These are phyloP conservation scores for Pipistrellus pipistrellus DNA, from an alignment of 2,797 vertebrate species.

Conservation along the genomic window DNA sequence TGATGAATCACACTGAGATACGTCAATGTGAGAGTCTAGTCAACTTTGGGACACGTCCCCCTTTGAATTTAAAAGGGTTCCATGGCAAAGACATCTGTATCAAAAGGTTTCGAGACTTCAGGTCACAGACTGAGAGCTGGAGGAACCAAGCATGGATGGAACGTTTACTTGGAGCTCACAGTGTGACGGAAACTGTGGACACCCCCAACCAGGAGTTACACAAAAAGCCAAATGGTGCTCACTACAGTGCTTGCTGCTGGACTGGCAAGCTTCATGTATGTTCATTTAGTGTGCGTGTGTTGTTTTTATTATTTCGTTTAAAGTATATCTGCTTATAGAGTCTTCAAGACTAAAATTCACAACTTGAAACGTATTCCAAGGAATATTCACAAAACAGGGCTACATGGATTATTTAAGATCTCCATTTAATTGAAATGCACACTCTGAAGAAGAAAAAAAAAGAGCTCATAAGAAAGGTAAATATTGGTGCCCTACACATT, in stretches of 20 bases:
- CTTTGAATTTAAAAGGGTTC: background rate
- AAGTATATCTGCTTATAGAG: slow-evolving; percentile 83
- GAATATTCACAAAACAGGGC: slow-evolving; percentile 77
- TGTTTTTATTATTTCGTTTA: slow-evolving; percentile 77
- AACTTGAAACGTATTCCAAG: slow-evolving; percentile 86
- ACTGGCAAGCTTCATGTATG: slow-evolving; percentile 86
- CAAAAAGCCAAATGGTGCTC: slow-evolving; percentile 83
- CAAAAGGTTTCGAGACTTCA: background rate
- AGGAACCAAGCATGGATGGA: background rate
- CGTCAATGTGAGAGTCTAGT: background rate
- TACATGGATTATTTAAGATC: slow-evolving; percentile 72
- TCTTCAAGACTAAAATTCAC: slow-evolving; percentile 85
- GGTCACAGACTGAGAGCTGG: background rate
- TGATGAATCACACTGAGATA: background rate
- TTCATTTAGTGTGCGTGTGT: slow-evolving; percentile 70
- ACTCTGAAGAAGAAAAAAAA: background rate
- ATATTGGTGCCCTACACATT: background rate
- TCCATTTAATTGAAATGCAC: slow-evolving; percentile 74
- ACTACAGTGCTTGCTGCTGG: slow-evolving; percentile 88
- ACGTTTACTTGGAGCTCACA: background rate
- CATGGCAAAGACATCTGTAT: background rate
- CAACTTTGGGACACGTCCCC: background rate
- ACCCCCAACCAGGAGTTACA: background rate
- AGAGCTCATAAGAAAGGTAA: slow-evolving; percentile 61
- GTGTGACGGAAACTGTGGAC: background rate